Conservation (phyloP, 2,888 invertebrate genomes). For the Leptinotarsa juncta region DNA sequence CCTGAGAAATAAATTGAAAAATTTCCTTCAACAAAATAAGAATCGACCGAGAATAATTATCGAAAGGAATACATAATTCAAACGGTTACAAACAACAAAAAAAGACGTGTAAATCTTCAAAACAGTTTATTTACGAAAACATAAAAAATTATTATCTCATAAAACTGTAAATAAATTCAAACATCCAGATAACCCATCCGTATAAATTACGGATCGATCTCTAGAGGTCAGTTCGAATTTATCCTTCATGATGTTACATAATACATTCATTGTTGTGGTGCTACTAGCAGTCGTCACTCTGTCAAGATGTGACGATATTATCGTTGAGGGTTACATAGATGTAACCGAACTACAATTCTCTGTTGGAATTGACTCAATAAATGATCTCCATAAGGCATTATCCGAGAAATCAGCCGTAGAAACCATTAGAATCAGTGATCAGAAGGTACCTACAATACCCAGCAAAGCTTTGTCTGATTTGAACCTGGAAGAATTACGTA, state of each 20-base stretch:
- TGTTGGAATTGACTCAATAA: background rate
- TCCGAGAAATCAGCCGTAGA: background rate
- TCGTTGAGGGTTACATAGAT: constrained; percentile 22
- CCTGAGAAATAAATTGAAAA: no score
- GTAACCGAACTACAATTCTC: background rate
- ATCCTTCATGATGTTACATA: background rate
- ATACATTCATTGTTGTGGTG: background rate
- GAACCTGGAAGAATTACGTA: constrained; percentile 2
- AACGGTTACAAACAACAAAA: no score
- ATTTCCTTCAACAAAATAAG: no score
- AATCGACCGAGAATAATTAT: no score
- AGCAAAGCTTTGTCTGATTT: background rate
- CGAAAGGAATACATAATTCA: no score
- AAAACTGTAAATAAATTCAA: no score
- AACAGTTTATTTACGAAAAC: no score
- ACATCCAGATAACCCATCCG: no score
- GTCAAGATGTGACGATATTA: constrained; percentile 12
- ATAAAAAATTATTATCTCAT: no score
- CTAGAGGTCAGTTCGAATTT: background rate
- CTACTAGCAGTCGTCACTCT: background rate
- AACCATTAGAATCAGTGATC: constrained; percentile 13
- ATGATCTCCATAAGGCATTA: background rate
- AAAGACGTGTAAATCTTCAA: no score
- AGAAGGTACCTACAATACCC: constrained; percentile 15
- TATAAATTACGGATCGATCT: no score